These are phyloP conservation scores for Microplitis deprimator DNA, from an alignment of 2,888 invertebrate genomes.

Conservation along the genomic window DNA sequence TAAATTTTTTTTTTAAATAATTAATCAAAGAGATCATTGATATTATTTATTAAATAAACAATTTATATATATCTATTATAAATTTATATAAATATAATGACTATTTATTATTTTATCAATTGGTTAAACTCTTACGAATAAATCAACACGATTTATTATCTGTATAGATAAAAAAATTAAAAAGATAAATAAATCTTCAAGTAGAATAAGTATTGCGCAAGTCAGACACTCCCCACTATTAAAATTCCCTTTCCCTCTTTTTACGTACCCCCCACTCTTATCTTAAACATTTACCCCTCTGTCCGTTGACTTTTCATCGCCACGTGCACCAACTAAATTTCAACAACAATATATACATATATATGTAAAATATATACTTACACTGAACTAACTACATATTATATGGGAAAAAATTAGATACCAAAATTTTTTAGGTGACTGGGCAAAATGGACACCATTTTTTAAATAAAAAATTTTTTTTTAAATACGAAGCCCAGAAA, in stretches of 20 bases:
- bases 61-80: background rate
- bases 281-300: background rate
- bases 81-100: background rate
- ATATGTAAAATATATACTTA: background rate
- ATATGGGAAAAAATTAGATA: no score
- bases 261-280: slow-evolving; percentile 6
- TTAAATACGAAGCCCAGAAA: no score
- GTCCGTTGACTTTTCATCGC: slow-evolving; percentile 37
- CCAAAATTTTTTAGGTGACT: no score
- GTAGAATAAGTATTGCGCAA: slow-evolving; percentile 16
- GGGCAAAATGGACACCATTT: no score
- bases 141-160: background rate
- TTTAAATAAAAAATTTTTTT: no score
- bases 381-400: no score
- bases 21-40: no score
- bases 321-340: slow-evolving; percentile 60
- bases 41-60: no score
- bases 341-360: background rate
- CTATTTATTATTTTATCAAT: background rate
- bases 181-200: background rate
- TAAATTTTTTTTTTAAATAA: no score
- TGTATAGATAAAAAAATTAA: background rate
- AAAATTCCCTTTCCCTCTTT: background rate
- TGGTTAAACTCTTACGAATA: background rate
- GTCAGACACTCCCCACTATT: slow-evolving; percentile 19